These are phyloP conservation scores for Zhuqinia jingwanae DNA, from an alignment of 2,888 invertebrate genomes.

Conservation along the genomic window DNA sequence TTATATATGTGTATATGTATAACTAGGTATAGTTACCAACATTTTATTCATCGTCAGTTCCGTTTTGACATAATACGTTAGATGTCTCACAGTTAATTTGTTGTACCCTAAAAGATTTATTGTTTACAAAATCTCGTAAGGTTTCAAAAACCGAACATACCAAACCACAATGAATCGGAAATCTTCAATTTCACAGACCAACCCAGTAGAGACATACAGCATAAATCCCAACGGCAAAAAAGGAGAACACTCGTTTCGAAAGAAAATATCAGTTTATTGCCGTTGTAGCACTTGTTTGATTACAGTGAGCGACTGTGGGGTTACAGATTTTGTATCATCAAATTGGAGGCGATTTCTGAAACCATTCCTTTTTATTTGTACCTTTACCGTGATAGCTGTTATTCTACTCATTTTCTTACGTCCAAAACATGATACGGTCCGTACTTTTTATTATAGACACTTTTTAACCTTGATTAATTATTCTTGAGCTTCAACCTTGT, in stretches of 20 bases:
- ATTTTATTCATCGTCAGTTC: no score
- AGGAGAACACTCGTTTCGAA: background rate
- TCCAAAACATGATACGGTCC: conserved; percentile 4
- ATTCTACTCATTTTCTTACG: background rate
- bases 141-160: no score
- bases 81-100: no score
- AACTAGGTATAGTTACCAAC: no score
- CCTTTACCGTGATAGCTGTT: background rate
- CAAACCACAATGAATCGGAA: no score
- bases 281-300: background rate
- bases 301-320: background rate
- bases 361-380: background rate
- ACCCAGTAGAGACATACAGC: background rate
- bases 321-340: background rate
- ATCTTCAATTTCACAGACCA: no score
- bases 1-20: no score
- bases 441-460: background rate
- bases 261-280: background rate
- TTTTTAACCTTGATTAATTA: no score
- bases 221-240: background rate
- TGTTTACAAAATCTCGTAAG: no score
- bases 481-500: no score
- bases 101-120: no score
- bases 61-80: no score
- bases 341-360: conserved; percentile 11